Base-by-base conservation (phyloP, 1,140 invertebrate species). In the Kradibia gibbosae region DNA sequence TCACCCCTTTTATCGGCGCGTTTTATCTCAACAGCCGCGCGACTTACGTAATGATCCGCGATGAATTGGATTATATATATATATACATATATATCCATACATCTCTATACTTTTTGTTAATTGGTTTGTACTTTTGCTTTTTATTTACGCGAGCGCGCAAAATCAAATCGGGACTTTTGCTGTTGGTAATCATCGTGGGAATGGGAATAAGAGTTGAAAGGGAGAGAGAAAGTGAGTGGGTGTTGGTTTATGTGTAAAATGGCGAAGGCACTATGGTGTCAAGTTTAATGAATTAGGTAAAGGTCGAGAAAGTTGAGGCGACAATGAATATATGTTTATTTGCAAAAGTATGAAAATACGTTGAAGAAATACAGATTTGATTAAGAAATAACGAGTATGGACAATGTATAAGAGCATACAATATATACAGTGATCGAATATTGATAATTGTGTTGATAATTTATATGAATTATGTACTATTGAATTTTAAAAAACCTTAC, bases 1-100 rank as follows among this genome's bases (percentile, higher is more conserved):
- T 13, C 53, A n/a, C 71, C 36, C n/a, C 20, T 3, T 42, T 60
- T 72, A 79, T 78, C 77, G 34, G 39, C 36, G 25, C 50, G 36
- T 45, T 72, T 79, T 72, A 79, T 79, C 78, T 42, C 7, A 42
- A 31, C 8, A 17, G n/a, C 13, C 13, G 25, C 39, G 25, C 17
- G 10, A 62, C 74, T n/a, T 31, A 28, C 36, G 55, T 45, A 76
- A 60, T 20, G 31, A 65, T 11, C 28, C 20, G 0, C 62, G 31
- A 17, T 36, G 67, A 11, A 45, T 48, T 31, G 22, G 67, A 8
- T 34, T 25, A 4, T 39, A 17, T 39, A 11, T 53, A 3, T 53
- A 11, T 48, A 7, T 17, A 48, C 11, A n/a, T n/a, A 42, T 70
- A 31, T 42, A n/a, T 42, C 7, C 31, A 10, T 31, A 28, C 25